Base-by-base conservation (phyloP, 2,113 vertebrate species). In the Forbesichthys agassizii region DNA sequence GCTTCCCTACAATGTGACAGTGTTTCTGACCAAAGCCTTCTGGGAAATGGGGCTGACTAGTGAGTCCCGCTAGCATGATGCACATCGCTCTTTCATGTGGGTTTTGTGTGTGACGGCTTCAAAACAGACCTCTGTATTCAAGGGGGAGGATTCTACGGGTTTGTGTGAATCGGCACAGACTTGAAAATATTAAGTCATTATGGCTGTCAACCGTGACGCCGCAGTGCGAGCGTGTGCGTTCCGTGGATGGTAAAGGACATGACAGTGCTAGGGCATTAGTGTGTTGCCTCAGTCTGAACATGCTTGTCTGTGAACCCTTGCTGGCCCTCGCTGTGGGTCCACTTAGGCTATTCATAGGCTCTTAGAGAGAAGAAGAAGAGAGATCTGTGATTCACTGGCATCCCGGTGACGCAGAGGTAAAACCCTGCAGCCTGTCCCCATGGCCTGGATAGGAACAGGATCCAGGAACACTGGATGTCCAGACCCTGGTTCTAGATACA, bases 1-100 rank as follows among this genome's bases (percentile, higher is more conserved):
- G 5, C 7, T 80, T 84, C 77, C 83, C 79, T 54, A 48, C 77
- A 83, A 12, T 54, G 70, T 91, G 88, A 89, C 85, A 89, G 85
- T 61, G 33, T 68, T 81, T 84, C 64, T 80, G 66, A 66, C 76
- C 70, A 58, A 58, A 59, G 65, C 78, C 78, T 91, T 89, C 90
- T 87, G 86, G 88, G 86, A 91, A 91, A 69, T 56, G 16, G 61
- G 49, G 75, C 65, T 78, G 80, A 85, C 71, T n/a, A 20, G 46
- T 52, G 51, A 67, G 71, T 18, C 74, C 76, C 81, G 60, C 53
- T 36, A 61, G 73, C 60, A 3, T 87, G 87, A 87, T 61, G 52
- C 12, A 71, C 65, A 68, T 3, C 13, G 46, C 73, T 69, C 79
- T 84, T 86, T 91, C 79, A 89, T 90, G 88, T 89, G 88, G 88